Conservation (phyloP, 2,888 invertebrate species). For the Elysia crispata region DNA sequence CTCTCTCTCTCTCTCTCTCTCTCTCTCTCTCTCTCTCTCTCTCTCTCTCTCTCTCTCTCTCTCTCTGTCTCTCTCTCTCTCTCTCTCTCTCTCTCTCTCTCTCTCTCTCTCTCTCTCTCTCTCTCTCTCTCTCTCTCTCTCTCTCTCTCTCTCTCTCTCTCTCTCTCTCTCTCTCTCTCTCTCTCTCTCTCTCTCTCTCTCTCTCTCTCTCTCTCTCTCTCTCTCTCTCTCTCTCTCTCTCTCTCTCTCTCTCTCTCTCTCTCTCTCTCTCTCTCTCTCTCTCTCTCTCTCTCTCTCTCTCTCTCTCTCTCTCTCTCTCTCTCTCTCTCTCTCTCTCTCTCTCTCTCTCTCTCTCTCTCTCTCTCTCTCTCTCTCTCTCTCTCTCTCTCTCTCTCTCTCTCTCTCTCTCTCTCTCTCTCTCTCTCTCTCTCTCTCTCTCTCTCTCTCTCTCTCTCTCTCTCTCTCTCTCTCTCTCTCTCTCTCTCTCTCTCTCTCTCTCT, state of each 20-base stretch:
- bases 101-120: background rate
- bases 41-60: conserved; percentile 25
- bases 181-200: background rate
- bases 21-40: background rate
- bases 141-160: background rate
- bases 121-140: background rate
- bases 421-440: background rate
- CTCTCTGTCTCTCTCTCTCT: conserved; percentile 23
- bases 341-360: background rate
- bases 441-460: background rate
- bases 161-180: background rate
- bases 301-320: conserved; percentile 17
- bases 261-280: conserved; percentile 23
- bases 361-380: background rate
- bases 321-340: conserved; percentile 6
- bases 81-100: conserved; percentile 16
- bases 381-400: background rate
- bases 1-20: conserved; percentile 3
- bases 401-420: background rate
- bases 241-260: conserved; percentile 5
- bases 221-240: conserved; percentile 15
- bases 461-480: conserved; percentile 7
- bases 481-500: conserved; percentile 23
- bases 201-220: background rate
- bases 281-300: conserved; percentile 31